phyloP scores from a whole-genome alignment of 2,888 invertebrate genomes.

The Dorcus hopei region DNA sequence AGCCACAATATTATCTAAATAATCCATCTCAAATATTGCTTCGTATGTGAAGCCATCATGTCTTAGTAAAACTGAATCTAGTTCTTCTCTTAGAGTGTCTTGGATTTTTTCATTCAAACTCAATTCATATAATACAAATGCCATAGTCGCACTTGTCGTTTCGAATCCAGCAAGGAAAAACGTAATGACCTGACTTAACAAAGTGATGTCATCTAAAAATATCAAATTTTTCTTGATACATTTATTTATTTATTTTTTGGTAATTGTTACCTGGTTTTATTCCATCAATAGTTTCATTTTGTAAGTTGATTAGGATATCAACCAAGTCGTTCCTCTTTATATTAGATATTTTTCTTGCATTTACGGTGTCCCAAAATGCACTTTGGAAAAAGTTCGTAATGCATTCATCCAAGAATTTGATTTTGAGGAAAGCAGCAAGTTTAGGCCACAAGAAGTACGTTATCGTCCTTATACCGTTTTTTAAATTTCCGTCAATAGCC shows the following conservation, averaged over 20 bases:
- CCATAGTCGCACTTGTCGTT: constrained; percentile 58
- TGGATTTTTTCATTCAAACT: constrained; percentile 55
- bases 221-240: not conserved
- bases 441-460: constrained; percentile 24
- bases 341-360: constrained; percentile 14
- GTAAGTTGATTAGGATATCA: constrained; percentile 56
- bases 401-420: constrained; percentile 11
- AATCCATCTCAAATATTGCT: constrained; percentile 53
- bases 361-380: constrained; percentile 15
- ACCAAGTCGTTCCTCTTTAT: constrained; percentile 55
- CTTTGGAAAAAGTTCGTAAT: constrained; percentile 12
- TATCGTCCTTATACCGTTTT: constrained; percentile 24
- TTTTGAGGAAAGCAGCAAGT: constrained; percentile 18
- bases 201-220: constrained; percentile 52
- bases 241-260: not conserved
- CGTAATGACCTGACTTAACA: constrained; percentile 57
- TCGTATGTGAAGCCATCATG: constrained; percentile 53
- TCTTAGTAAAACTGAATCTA: constrained; percentile 44
- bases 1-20: constrained; percentile 58
- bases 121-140: constrained; percentile 56
- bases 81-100: constrained; percentile 52
- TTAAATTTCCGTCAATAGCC: constrained; percentile 32
- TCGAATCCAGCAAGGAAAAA: constrained; percentile 63
- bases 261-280: constrained; percentile 29
- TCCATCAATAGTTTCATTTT: constrained; percentile 45